These are phyloP conservation scores for Cydia splendana DNA, from an alignment of 1,140 invertebrate species.

Conservation along the genomic window DNA sequence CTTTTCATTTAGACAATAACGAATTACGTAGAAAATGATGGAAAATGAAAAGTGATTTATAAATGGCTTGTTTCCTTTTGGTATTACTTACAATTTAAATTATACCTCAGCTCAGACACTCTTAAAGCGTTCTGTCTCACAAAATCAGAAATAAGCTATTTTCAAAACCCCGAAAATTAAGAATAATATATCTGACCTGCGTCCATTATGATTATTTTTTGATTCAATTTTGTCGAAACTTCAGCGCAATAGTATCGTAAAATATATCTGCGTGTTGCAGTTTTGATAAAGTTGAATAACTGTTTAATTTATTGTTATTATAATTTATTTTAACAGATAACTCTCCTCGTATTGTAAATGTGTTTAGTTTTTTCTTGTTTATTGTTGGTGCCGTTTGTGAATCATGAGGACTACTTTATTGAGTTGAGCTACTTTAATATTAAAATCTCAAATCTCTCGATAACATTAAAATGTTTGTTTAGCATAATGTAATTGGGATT, in stretches of 20 bases:
- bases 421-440: not conserved
- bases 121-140: not conserved
- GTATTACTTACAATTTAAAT: not conserved
- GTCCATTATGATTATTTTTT: not conserved
- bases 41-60: not conserved
- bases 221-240: not conserved
- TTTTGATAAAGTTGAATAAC: not conserved
- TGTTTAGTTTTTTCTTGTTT: constrained; percentile 15
- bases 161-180: not conserved
- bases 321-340: constrained; percentile 16
- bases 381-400: constrained; percentile 15
- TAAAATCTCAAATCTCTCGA: too few species aligned
- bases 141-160: not conserved
- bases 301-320: constrained; percentile 1
- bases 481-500: too few species aligned
- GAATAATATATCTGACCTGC: not conserved
- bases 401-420: not conserved
- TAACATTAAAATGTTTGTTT: too few species aligned
- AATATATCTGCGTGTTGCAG: not conserved
- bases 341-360: not conserved
- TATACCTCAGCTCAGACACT: not conserved
- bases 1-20: constrained; percentile 22
- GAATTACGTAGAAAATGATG: constrained; percentile 3
- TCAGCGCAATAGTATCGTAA: not conserved
- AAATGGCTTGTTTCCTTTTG: not conserved